phyloP scores from a whole-genome alignment of 2,797 vertebrate species.

The Semotilus atromaculatus region DNA sequence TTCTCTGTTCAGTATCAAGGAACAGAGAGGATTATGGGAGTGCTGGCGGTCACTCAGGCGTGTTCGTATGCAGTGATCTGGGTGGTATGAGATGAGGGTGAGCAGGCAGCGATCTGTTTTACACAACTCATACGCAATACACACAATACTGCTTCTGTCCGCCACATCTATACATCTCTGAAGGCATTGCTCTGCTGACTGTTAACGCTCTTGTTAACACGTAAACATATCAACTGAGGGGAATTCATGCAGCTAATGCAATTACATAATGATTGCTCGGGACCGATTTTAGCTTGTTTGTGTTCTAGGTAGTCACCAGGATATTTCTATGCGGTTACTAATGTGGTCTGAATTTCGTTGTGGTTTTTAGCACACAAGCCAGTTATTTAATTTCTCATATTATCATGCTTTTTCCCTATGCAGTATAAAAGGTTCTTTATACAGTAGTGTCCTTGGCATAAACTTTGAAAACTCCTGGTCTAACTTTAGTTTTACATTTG shows the following conservation, averaged over 20 bases:
- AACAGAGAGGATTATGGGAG: constrained; percentile 26
- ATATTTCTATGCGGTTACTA: background rate
- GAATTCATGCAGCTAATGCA: background rate
- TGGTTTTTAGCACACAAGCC: background rate
- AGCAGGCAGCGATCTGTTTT: constrained; percentile 31
- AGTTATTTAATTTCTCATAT: background rate
- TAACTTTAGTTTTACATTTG: too few relatives aligned
- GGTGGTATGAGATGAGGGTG: constrained; percentile 1
- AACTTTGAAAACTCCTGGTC: background rate
- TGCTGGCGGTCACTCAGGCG: background rate
- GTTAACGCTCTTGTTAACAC: constrained; percentile 20
- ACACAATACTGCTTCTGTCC: constrained; percentile 45
- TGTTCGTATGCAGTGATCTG: constrained; percentile 31
- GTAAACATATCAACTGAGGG: background rate
- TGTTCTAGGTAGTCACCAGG: background rate
- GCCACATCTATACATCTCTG: constrained; percentile 44
- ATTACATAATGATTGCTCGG: background rate
- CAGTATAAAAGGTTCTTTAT: background rate
- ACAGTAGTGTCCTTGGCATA: background rate
- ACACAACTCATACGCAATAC: constrained; percentile 9
- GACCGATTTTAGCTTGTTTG: background rate
- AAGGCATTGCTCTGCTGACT: constrained; percentile 28
- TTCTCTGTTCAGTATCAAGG: constrained; percentile 14
- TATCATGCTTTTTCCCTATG: background rate
- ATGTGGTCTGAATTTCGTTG: background rate